These are phyloP conservation scores for Carassius auratus DNA, from an alignment of 2,113 vertebrate genomes.

Conservation along the genomic window DNA sequence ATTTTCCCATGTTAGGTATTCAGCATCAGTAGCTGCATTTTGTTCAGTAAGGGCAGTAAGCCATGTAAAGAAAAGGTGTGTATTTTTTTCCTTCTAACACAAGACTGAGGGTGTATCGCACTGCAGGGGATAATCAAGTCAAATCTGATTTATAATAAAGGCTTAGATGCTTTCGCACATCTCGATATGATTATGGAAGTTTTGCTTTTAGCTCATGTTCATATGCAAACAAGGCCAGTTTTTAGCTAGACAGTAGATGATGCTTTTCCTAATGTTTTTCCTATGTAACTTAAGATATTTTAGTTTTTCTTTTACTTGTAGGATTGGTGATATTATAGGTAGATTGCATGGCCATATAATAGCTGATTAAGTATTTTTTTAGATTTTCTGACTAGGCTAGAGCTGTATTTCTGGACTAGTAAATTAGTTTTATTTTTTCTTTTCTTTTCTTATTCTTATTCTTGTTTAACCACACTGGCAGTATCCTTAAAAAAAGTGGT, in stretches of 20 bases:
- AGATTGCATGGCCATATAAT: neutral
- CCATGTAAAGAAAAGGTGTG: neutral
- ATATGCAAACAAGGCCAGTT: neutral
- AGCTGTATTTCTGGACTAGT: neutral
- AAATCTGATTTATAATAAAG: constrained; percentile 63
- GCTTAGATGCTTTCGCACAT: constrained; percentile 50
- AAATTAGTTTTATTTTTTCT: neutral
- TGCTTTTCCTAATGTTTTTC: neutral
- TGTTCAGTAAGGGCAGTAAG: neutral
- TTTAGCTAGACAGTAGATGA: neutral
- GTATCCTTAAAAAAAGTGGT: neutral
- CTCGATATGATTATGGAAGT: neutral
- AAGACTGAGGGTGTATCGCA: constrained; percentile 53
- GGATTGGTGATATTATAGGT: neutral
- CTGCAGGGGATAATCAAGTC: constrained; percentile 72
- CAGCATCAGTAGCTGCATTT: neutral
- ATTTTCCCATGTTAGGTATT: neutral
- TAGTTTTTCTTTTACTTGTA: neutral
- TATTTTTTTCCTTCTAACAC: too few relatives aligned
- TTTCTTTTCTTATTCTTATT: neutral
- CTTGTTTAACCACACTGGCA: constrained; percentile 28
- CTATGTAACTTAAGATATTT: neutral
- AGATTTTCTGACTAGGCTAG: neutral
- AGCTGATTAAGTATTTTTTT: neutral
- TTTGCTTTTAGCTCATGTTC: neutral